Conservation (phyloP, 2,888 invertebrate genomes). For the Bombylius discolor region DNA sequence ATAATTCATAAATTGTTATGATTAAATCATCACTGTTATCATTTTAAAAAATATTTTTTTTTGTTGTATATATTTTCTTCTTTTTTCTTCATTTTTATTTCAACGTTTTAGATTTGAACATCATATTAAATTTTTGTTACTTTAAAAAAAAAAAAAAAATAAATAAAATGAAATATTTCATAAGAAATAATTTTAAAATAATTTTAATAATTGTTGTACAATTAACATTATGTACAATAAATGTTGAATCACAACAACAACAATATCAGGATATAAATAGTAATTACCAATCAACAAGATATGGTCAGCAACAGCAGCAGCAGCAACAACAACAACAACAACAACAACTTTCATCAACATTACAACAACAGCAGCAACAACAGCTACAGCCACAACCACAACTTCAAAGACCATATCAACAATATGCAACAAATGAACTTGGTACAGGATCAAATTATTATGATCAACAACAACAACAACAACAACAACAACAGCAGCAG, state of each 20-base stretch:
- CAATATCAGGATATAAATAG: not conserved
- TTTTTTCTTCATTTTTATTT: no score
- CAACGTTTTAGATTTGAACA: no score
- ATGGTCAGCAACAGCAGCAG: slow-evolving; percentile 3
- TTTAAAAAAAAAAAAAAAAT: no score
- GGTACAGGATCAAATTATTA: not conserved
- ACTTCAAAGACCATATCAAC: not conserved
- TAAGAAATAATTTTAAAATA: not conserved
- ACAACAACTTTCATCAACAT: not conserved
- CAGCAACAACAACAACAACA: not conserved
- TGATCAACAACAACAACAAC: slow-evolving; percentile 1
- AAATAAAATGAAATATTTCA: not conserved
- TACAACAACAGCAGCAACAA: not conserved
- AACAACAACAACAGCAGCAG: not conserved
- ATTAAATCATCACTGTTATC: no score
- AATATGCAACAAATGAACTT: not conserved
- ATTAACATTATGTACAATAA: not conserved
- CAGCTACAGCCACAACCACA: not conserved
- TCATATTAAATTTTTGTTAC: no score
- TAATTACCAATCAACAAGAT: not conserved
- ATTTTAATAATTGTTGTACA: not conserved
- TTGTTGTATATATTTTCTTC: no score
- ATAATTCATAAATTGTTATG: no score
- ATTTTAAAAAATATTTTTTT: no score
- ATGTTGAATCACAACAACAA: not conserved